Conservation (phyloP, 2,113 vertebrate genomes). For the Motacilla tschutschensis region DNA sequence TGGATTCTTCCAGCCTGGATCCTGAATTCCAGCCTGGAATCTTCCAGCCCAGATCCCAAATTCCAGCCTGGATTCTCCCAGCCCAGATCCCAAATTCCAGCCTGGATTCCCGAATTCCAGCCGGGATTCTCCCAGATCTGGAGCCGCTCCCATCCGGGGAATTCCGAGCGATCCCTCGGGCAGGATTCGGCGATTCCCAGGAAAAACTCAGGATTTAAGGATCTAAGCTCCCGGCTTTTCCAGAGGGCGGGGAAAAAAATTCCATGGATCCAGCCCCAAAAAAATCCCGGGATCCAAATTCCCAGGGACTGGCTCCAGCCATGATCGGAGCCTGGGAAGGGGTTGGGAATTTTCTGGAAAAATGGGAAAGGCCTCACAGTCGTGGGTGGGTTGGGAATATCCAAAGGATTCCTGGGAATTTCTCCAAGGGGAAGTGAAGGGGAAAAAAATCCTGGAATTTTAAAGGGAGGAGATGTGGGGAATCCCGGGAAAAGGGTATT, state of each 20-base stretch:
- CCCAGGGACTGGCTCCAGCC: not conserved
- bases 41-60: too few species aligned
- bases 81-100: too few species aligned
- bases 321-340: not conserved
- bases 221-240: fast-evolving
- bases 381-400: not conserved
- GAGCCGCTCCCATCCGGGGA: not conserved
- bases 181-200: not conserved
- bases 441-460: not conserved
- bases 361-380: not conserved
- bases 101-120: not conserved
- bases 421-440: fast-evolving
- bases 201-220: not conserved
- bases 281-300: not conserved
- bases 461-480: not conserved
- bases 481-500: not conserved
- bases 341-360: not conserved
- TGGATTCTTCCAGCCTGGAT: not conserved
- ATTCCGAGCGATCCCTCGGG: not conserved
- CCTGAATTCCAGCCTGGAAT: not conserved
- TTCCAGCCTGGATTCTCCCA: not conserved
- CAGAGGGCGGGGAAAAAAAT: not conserved
- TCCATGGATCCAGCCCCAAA: not conserved
- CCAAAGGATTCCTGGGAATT: not conserved
- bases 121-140: not conserved